Evolutionary conservation across 2,888 invertebrate genomes (phyloP).

Genomic region (Zaprionus obscuricornis): DNA sequence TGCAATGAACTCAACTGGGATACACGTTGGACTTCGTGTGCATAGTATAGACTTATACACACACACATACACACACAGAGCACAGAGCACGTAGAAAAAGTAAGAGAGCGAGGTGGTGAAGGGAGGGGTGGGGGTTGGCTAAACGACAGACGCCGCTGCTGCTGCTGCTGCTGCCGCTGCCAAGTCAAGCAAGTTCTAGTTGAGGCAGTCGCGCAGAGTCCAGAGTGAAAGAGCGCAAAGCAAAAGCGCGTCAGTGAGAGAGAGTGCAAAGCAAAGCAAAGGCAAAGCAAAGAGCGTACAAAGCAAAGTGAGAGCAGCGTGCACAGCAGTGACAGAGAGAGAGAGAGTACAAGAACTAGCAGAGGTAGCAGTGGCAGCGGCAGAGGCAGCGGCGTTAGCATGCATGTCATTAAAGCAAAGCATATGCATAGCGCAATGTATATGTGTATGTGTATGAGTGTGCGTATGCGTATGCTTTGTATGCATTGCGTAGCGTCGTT

Average conservation of each 20-base stretch:
- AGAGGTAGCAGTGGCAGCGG: too few species aligned
- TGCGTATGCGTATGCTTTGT: conserved; percentile 4
- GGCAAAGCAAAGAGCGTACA: conserved; percentile 1
- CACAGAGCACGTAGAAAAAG: too few species aligned
- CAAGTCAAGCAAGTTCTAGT: conserved; percentile 78
- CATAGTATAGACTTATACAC: too few species aligned
- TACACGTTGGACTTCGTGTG: too few species aligned
- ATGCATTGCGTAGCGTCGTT: conserved; percentile 38
- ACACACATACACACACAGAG: too few species aligned
- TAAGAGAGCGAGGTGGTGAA: too few species aligned
- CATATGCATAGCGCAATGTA: too few species aligned
- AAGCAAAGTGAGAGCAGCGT: not conserved
- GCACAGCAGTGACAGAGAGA: conserved; percentile 9
- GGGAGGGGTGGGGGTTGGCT: too few species aligned
- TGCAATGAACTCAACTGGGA: conserved; percentile 72
- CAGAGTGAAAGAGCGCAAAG: conserved; percentile 26
- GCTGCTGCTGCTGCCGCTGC: too few species aligned
- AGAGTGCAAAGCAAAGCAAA: not conserved
- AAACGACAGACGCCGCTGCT: too few species aligned
- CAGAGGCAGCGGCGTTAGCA: conserved; percentile 21
- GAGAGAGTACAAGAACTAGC: conserved; percentile 27
- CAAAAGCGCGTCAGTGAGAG: conserved; percentile 1
- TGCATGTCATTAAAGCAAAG: conserved; percentile 58
- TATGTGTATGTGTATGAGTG: conserved; percentile 1
- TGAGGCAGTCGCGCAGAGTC: conserved; percentile 70